A percentile compares a stretch with the other conserved stretches of the same genome.
Conservation (phyloP, 2,113 vertebrate species). For the Apistogramma diplotaenia region DNA sequence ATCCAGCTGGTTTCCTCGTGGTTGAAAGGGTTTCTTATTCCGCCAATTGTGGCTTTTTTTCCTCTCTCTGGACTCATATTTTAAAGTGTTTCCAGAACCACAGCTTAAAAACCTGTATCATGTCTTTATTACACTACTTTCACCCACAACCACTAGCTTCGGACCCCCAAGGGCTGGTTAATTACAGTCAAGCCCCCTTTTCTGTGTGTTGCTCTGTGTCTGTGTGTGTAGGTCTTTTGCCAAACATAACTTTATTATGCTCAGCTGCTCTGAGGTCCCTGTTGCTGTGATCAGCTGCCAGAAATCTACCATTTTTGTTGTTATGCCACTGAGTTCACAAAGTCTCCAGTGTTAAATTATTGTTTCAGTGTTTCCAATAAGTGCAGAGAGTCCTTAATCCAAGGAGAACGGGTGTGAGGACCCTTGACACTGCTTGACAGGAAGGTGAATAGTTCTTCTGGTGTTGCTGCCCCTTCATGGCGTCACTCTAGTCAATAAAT, state of each 20-base stretch:
- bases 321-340: constrained; percentile 15
- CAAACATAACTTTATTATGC: constrained; percentile 34
- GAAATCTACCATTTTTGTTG: constrained; percentile 27
- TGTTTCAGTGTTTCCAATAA: constrained; percentile 39
- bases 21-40: constrained; percentile 57
- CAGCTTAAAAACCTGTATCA: constrained; percentile 15
- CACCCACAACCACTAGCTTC: neutral
- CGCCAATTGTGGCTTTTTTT: constrained; percentile 43
- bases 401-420: neutral
- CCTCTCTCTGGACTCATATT: constrained; percentile 4
- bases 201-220: constrained; percentile 1
- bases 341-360: constrained; percentile 32
- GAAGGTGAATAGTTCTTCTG: constrained; percentile 45
- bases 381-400: constrained; percentile 18
- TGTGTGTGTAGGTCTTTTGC: neutral
- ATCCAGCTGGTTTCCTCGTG: constrained; percentile 37
- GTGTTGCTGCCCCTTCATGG: constrained; percentile 18
- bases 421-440: constrained; percentile 27
- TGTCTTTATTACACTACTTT: constrained; percentile 21
- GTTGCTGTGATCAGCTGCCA: constrained; percentile 36
- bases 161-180: neutral
- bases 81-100: constrained; percentile 12
- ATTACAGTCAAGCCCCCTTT: constrained; percentile 12
- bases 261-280: neutral
- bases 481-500: constrained; percentile 60